These are phyloP conservation scores for Lethrus apterus DNA, from an alignment of 1,140 invertebrate species.

Conservation along the genomic window DNA sequence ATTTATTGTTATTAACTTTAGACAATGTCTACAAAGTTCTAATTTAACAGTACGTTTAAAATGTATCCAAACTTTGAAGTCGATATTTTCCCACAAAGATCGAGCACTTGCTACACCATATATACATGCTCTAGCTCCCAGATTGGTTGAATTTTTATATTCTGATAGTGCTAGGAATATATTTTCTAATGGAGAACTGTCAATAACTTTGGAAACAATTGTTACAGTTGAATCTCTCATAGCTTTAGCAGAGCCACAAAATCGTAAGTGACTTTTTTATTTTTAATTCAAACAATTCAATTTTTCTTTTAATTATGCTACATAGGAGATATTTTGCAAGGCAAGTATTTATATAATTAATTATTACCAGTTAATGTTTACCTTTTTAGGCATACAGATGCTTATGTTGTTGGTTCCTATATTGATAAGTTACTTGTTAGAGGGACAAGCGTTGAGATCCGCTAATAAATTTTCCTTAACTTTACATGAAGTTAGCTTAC, in stretches of 20 bases:
- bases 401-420: constrained; percentile 81
- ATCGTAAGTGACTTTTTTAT: constrained; percentile 55
- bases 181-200: constrained; percentile 52
- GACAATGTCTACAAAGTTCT: too few species aligned
- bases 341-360: constrained; percentile 31
- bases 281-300: constrained; percentile 14
- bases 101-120: constrained; percentile 64
- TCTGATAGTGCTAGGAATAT: constrained; percentile 52
- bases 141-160: constrained; percentile 64
- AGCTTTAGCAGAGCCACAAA: constrained; percentile 63
- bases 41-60: constrained; percentile 61
- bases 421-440: constrained; percentile 75
- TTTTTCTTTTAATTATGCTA: constrained; percentile 35
- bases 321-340: constrained; percentile 50
- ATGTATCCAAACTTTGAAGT: constrained; percentile 68
- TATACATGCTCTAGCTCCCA: constrained; percentile 72
- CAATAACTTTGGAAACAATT: constrained; percentile 61
- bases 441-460: constrained; percentile 53
- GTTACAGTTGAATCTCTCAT: constrained; percentile 66
- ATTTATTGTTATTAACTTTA: not conserved
- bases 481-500: constrained; percentile 79
- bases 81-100: constrained; percentile 66
- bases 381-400: constrained; percentile 73
- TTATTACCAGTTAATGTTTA: not conserved
- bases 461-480: constrained; percentile 56